Evolutionary conservation across 2,888 invertebrate genomes (phyloP).

Genomic region (Himalopsyche kuldschensis): DNA sequence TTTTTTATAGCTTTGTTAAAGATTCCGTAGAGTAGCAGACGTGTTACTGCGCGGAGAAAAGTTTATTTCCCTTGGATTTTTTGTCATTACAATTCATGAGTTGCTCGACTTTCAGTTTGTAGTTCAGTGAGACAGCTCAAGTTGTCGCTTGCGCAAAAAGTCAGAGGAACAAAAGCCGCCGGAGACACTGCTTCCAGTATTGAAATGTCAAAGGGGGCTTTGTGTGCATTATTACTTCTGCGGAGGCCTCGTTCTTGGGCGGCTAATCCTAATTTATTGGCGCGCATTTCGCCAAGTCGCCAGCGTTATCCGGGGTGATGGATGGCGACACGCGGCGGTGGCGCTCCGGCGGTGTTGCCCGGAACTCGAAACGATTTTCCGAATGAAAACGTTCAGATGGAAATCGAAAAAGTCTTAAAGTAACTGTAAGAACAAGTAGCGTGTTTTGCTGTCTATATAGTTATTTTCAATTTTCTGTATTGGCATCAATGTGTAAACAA

Average conservation of each 20-base stretch:
- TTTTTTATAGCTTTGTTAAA: no score
- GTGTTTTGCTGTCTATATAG: neutral
- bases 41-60: no score
- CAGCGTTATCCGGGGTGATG: constrained; percentile 42
- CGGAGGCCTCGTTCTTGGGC: constrained; percentile 12
- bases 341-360: neutral
- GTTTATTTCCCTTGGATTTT: no score
- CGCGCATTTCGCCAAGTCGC: constrained; percentile 57
- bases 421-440: neutral
- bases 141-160: constrained; percentile 18
- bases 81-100: neutral
- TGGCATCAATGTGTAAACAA: no score
- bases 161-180: constrained; percentile 27
- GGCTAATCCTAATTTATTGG: constrained; percentile 61
- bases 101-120: neutral
- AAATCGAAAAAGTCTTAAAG: neutral
- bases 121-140: neutral
- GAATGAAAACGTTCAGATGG: neutral
- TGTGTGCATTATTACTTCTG: constrained; percentile 23
- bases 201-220: constrained; percentile 27
- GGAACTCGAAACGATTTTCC: neutral
- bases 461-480: neutral
- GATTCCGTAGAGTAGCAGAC: no score
- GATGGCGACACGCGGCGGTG: constrained; percentile 28
- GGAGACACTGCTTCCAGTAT: constrained; percentile 21